Conservation (phyloP, 2,797 vertebrate genomes). For the Apodemus agrarius region DNA sequence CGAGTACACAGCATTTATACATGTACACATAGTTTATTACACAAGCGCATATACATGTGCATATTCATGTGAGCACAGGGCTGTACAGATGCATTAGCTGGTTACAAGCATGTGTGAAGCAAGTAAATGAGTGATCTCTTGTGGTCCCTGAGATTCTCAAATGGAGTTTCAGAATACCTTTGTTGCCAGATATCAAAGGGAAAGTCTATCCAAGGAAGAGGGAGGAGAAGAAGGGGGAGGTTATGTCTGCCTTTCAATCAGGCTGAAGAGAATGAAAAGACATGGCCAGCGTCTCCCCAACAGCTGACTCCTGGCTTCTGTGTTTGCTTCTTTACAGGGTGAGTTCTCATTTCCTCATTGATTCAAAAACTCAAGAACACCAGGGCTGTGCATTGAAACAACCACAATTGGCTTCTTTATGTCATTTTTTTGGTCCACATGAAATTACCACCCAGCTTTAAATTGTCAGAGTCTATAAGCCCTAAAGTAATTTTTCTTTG, state of each 20-base stretch:
- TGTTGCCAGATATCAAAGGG: accelerated
- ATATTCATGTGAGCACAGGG: not conserved
- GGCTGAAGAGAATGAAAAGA: too few species aligned
- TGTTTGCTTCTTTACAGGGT: too few species aligned
- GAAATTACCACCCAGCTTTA: constrained; percentile 14
- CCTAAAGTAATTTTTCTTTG: constrained; percentile 23
- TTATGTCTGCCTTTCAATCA: not conserved
- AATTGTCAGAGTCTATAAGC: not conserved
- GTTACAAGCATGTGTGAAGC: accelerated
- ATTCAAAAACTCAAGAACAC: not conserved
- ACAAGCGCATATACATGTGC: not conserved
- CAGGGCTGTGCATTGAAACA: not conserved
- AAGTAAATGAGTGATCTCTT: accelerated
- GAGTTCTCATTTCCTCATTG: too few species aligned
- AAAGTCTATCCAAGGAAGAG: accelerated
- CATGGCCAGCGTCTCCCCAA: not conserved
- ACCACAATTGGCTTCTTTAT: not conserved
- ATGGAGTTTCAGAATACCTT: not conserved
- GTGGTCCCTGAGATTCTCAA: not conserved
- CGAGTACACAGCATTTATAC: accelerated
- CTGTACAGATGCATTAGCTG: accelerated
- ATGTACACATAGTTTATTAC: not conserved
- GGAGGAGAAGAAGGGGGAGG: too few species aligned
- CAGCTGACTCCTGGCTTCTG: not conserved
- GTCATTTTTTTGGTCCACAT: not conserved